phyloP scores from a whole-genome alignment of 2,113 vertebrate species.

The Orthonyx spaldingii region DNA sequence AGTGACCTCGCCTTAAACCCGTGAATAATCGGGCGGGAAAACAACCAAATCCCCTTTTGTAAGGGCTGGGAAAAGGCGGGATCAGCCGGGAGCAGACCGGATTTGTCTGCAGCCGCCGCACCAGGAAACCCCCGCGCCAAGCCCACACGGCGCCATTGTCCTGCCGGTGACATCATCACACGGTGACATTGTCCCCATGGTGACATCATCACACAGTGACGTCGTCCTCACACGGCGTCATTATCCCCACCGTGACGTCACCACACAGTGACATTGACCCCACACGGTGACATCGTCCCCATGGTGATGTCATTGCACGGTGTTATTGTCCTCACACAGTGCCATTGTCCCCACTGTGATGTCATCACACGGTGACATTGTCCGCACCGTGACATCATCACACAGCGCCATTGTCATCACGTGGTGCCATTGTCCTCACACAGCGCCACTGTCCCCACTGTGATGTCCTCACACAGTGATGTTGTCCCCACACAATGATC shows the following conservation, averaged over 20 bases:
- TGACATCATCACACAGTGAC: fast-evolving
- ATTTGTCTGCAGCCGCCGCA: slow-evolving; percentile 19
- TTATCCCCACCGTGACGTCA: not conserved
- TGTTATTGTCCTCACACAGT: not conserved
- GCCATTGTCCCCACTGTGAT: not conserved
- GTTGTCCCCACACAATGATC: not conserved
- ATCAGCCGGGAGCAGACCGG: not conserved
- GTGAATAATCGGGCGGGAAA: not conserved
- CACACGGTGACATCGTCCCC: not conserved
- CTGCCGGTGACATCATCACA: fast-evolving
- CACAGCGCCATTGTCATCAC: not conserved
- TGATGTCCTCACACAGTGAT: not conserved
- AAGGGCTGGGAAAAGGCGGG: slow-evolving; percentile 23
- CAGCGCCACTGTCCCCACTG: too few relatives aligned
- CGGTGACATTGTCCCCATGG: too few relatives aligned
- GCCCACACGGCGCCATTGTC: not conserved
- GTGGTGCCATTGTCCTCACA: not conserved
- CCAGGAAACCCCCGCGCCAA: not conserved
- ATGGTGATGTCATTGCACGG: not conserved
- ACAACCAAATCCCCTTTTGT: slow-evolving; percentile 36
- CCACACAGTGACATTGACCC: not conserved
- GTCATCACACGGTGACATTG: not conserved
- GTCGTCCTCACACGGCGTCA: not conserved
- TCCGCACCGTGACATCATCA: not conserved
- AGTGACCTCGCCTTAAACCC: slow-evolving; percentile 21